phyloP scores from a whole-genome alignment of 2,888 invertebrate genomes.

The Eupelmus urozonus region DNA sequence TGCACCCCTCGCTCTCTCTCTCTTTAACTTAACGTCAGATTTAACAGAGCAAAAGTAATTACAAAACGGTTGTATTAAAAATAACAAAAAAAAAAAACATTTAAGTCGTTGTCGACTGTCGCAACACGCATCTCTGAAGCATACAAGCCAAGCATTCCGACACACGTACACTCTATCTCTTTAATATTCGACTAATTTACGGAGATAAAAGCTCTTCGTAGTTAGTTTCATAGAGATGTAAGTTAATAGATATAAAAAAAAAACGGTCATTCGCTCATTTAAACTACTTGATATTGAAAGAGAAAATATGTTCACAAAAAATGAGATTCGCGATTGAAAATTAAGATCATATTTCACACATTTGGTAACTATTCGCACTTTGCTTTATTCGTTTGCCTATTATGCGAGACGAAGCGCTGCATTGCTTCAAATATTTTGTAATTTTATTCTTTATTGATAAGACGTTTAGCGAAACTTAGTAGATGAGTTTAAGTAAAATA shows the following conservation, averaged over 20 bases:
- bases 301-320: constrained; percentile 1
- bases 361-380: too few relatives aligned
- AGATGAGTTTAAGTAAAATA: not conserved
- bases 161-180: constrained; percentile 36
- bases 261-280: not conserved
- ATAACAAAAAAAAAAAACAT: constrained; percentile 18
- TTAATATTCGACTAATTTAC: constrained; percentile 20
- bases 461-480: constrained; percentile 4
- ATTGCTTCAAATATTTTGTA: constrained; percentile 21
- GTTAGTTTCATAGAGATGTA: constrained; percentile 20
- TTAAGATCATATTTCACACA: too few relatives aligned
- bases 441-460: not conserved
- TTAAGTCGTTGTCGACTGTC: constrained; percentile 18
- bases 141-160: constrained; percentile 21
- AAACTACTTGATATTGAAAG: constrained; percentile 28
- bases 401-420: not conserved
- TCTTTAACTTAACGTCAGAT: constrained; percentile 35
- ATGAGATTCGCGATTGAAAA: too few relatives aligned
- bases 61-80: constrained; percentile 41
- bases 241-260: too few relatives aligned
- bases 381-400: not conserved
- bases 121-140: constrained; percentile 22
- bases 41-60: constrained; percentile 12
- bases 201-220: constrained; percentile 23
- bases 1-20: constrained; percentile 49